phyloP scores from a whole-genome alignment of 2,797 vertebrate species.

The Rhincodon typus region DNA sequence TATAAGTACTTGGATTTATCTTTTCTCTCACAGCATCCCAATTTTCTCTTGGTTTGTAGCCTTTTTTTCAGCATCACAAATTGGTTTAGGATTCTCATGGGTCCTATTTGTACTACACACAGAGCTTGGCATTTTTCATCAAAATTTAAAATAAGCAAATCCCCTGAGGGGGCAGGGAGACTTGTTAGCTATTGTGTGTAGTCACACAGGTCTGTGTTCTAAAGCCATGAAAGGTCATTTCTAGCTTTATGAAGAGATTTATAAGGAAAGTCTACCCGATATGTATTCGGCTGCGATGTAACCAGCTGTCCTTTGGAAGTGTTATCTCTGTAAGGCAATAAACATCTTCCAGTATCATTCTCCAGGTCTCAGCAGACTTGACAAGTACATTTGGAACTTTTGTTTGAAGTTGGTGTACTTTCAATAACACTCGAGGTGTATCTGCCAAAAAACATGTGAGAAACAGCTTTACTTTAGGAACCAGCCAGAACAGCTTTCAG shows the following conservation, averaged over 20 bases:
- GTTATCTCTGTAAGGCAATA: not conserved
- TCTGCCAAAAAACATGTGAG: not conserved
- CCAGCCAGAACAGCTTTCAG: not conserved
- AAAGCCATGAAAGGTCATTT: slow-evolving; percentile 30
- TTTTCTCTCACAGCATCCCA: slow-evolving; percentile 45
- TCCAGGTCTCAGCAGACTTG: not conserved
- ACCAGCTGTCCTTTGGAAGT: not conserved
- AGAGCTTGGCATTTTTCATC: slow-evolving; percentile 53
- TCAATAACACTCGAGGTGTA: not conserved
- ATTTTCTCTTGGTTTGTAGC: slow-evolving; percentile 47
- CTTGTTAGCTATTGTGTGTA: slow-evolving; percentile 53
- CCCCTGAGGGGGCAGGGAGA: slow-evolving; percentile 49
- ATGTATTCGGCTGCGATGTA: not conserved
- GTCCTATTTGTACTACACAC: slow-evolving; percentile 51
- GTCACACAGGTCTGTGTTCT: slow-evolving; percentile 43
- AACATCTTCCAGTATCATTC: not conserved
- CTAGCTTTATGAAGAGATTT: slow-evolving; percentile 7
- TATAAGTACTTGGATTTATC: slow-evolving; percentile 43
- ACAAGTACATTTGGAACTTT: not conserved
- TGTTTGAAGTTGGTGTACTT: not conserved
- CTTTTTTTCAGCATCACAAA: slow-evolving; percentile 49
- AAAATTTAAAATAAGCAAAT: slow-evolving; percentile 55
- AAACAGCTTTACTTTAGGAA: not conserved
- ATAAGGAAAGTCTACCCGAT: not conserved
- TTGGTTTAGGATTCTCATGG: slow-evolving; percentile 56